Evolutionary conservation across 2,797 vertebrate species (phyloP).

Genomic region (Schizothorax lantsangensis): DNA sequence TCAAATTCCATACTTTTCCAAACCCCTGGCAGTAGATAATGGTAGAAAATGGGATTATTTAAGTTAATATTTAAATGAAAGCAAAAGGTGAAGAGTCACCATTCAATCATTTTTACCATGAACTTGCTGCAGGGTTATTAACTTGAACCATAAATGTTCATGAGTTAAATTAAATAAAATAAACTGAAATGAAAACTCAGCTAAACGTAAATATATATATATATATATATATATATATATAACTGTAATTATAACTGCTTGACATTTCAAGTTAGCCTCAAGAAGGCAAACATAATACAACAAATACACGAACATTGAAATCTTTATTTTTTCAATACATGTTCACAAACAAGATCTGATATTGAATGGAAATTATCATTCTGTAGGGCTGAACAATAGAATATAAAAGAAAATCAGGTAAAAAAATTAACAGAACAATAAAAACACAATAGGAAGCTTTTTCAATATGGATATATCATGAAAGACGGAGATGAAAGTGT

Average conservation of each 20-base stretch:
- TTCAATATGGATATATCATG: conserved; percentile 5
- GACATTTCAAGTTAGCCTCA: not conserved
- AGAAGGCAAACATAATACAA: not conserved
- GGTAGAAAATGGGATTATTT: not conserved
- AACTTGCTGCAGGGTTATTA: not conserved
- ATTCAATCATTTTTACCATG: not conserved
- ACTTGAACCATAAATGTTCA: no score
- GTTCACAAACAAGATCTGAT: conserved; percentile 8
- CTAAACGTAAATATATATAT: no score
- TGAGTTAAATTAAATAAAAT: not conserved
- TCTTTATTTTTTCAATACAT: conserved; percentile 21
- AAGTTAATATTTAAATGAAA: not conserved
- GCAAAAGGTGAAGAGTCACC: not conserved
- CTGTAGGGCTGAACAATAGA: not conserved
- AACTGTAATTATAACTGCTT: not conserved
- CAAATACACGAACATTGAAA: not conserved
- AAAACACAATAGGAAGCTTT: not conserved
- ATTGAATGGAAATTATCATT: not conserved
- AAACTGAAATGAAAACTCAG: not conserved
- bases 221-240: not conserved
- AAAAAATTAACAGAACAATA: not conserved
- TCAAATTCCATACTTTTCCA: no score
- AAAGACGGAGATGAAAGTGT: not conserved
- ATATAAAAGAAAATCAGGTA: not conserved
- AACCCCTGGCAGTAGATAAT: not conserved